Percentiles rank a stretch among this genome's conserved stretches.
Conservation (phyloP, 2,113 vertebrate genomes). For the Gracilinanus agilis region DNA sequence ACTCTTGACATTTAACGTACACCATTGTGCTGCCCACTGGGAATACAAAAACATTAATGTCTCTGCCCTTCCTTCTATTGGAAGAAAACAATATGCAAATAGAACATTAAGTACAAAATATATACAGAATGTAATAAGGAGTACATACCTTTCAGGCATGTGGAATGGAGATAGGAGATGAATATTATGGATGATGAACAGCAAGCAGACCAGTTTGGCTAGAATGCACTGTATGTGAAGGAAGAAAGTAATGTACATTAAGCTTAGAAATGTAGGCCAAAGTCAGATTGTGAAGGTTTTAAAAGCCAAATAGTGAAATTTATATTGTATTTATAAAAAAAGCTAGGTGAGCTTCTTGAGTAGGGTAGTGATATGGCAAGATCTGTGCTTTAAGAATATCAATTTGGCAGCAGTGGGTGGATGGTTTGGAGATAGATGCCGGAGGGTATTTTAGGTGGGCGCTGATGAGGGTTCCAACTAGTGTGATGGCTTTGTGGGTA, state of each 20-base stretch:
- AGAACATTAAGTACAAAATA: background rate
- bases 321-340: background rate
- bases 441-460: background rate
- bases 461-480: background rate
- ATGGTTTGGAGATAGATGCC: background rate
- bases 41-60: background rate
- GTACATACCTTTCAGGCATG: background rate
- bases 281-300: background rate
- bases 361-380: background rate
- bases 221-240: background rate
- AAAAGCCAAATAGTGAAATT: background rate
- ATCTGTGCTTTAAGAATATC: background rate
- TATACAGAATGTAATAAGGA: background rate
- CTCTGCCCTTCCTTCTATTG: background rate
- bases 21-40: background rate
- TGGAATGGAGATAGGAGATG: background rate
- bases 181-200: background rate
- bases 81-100: background rate
- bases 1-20: background rate
- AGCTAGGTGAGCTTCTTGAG: background rate
- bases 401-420: background rate
- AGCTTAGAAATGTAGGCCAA: background rate
- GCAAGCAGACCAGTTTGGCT: background rate
- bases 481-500: background rate
- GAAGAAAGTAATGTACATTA: background rate